A percentile compares a stretch with the other conserved stretches of the same genome.
Evolutionary conservation across 1,140 invertebrate species (phyloP).

Genomic region (Eueides isabella): DNA sequence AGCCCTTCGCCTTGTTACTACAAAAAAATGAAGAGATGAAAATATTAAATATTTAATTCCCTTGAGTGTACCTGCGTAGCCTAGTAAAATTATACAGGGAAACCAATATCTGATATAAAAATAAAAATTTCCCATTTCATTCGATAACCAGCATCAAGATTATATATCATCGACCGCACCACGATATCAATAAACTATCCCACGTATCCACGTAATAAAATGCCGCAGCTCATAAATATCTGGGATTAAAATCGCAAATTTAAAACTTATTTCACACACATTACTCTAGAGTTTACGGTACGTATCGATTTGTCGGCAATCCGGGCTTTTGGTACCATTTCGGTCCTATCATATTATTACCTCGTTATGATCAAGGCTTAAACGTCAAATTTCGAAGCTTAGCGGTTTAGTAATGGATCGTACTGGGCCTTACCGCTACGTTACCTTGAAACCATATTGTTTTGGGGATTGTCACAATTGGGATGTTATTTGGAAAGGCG

Average conservation of each 20-base stretch:
- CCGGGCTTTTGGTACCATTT: conserved; percentile 11
- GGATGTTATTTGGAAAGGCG: not conserved
- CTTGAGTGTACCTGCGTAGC: too few species aligned
- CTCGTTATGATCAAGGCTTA: conserved; percentile 15
- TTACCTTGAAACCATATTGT: conserved; percentile 13
- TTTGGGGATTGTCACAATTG: conserved; percentile 4
- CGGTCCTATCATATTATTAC: conserved; percentile 22
- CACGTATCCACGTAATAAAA: conserved; percentile 25
- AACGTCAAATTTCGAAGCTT: conserved; percentile 14
- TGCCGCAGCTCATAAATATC: conserved; percentile 32
- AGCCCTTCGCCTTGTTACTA: too few species aligned
- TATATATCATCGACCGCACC: not conserved
- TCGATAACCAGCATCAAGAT: conserved; percentile 4
- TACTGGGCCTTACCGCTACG: not conserved
- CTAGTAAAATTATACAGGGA: not conserved
- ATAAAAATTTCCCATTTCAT: conserved; percentile 1
- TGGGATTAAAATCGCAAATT: conserved; percentile 33
- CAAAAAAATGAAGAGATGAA: too few species aligned
- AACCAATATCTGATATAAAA: not conserved
- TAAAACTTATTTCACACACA: conserved; percentile 33
- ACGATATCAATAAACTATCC: conserved; percentile 22
- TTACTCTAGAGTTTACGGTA: conserved; percentile 27
- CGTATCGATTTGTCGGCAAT: conserved; percentile 19
- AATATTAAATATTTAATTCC: too few species aligned
- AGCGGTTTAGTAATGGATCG: conserved; percentile 14